Evolutionary conservation across 2,797 vertebrate genomes (phyloP), one percentile per base, ranked within the genome.

Genomic region (Urophycis tenuis): DNA sequence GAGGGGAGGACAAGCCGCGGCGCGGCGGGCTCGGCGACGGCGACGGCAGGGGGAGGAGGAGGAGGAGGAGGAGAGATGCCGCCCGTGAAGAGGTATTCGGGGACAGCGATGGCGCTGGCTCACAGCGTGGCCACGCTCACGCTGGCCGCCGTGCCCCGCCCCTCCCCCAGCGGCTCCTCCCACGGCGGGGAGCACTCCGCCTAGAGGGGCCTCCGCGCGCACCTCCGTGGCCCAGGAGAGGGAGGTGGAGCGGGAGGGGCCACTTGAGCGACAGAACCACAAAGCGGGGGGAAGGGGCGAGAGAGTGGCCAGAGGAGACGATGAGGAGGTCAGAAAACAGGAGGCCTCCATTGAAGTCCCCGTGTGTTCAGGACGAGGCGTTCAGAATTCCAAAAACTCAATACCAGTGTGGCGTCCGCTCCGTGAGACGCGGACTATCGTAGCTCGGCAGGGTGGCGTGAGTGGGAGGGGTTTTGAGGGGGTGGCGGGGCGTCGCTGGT

Each of bases 91-190:
- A 90, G 84, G 78, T 87, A 78, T 30, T 87, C 93, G 0, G 89
- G 89, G 0, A 86, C 83, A 1, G 91, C 87, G 0, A 74, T 91
- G 72, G 92, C 87, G 0, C 87, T 94, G 0, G 81, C 89, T 10
- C 85, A 93, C 72, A 83, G 72, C 0, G 83, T 90, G 35, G 89
- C 87, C 17, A 80, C 87, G 0, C 77, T 93, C 10, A 88, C 88
- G 1, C 80, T 92, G 71, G 85, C 82, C 10, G 45, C 80, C 19
- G n/a, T 78, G 0, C 82, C 88, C 0, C 76, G 81, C 25, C 35
- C 84, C 35, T 75, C 81, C 30, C 72, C 72, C 73, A 69, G 41
- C 29, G 31, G 64, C 53, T n/a, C 53, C 3, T 0, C 25, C 60
- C 60, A 9, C 25, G 60, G n/a, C 8, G 11, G 60, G 29, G 78